Evolutionary conservation across 2,113 vertebrate genomes (phyloP).

Genomic region (Buteo buteo): DNA sequence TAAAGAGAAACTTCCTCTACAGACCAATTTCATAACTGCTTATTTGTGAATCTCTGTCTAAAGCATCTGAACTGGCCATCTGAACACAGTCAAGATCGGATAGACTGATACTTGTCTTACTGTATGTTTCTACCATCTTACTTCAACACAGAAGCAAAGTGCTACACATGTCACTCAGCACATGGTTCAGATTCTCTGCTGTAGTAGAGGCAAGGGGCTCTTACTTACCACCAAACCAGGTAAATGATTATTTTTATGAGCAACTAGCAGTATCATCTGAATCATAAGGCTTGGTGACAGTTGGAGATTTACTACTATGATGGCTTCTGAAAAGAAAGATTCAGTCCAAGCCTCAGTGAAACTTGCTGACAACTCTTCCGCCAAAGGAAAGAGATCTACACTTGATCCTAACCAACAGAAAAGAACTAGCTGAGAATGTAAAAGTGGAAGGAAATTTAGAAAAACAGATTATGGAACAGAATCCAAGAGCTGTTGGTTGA

Average conservation of each 20-base stretch:
- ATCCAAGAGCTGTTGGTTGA: not conserved
- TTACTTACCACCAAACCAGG: not conserved
- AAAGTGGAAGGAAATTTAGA: not conserved
- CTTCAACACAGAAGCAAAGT: not conserved
- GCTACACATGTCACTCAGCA: not conserved
- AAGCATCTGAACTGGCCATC: not conserved
- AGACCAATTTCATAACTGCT: not conserved
- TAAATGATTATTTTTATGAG: not conserved
- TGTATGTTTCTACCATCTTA: not conserved
- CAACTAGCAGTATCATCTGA: not conserved
- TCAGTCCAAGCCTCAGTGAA: not conserved
- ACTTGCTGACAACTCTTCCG: not conserved
- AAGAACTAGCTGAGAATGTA: not conserved
- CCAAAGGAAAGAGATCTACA: not conserved
- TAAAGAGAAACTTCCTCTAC: not conserved
- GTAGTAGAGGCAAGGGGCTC: not conserved
- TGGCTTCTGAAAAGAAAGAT: not conserved
- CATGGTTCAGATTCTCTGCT: not conserved
- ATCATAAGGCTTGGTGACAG: not conserved
- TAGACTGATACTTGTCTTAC: not conserved
- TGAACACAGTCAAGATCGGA: not conserved
- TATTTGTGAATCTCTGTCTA: not conserved
- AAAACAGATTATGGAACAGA: not conserved
- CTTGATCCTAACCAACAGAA: not conserved
- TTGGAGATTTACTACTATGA: not conserved